Base-by-base conservation (phyloP, 1,140 invertebrate species). In the Cheumatopsyche charites region DNA sequence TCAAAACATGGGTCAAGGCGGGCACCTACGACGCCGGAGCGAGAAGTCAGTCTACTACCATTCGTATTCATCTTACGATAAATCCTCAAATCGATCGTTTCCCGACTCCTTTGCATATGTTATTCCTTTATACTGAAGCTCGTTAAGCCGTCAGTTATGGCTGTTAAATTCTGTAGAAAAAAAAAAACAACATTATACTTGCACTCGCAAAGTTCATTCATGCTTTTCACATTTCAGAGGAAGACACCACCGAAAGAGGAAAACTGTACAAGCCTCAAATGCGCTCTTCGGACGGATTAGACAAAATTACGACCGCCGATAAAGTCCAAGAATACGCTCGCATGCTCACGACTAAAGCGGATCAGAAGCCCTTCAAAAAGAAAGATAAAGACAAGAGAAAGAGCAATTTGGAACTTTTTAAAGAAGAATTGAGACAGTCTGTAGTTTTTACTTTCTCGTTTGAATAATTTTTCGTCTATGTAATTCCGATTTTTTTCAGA, bases 1-100 rank as follows among this genome's bases (percentile, higher is more conserved):
- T 89, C 21, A 98, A 98, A 86, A 90, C 97, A 67, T 99, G 97
- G 95, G 93, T 99, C 0, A 97, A 98, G 82, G 97, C 96, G 58
- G 95, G 95, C 55, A 95, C 94, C 1, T 98, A 98, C 78, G 95
- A 98, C 90, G 94, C 95, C 70, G 95, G 94, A 11, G 92, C 93
- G 76, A 88, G 94, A 87, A 92, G 94, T 94, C 86, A 87, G 86
- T 83, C 70, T 41, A 62, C 69, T 52, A 65, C 67, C 13, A 72
- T 17, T 42, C 15, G 15, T 52, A 19, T 15, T 19, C 2, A 52
- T 52, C 17, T 21, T n/a, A n/a, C n/a, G n/a, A n/a, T n/a, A n/a
- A n/a, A n/a, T n/a, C n/a, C n/a, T n/a, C n/a, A n/a, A n/a, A n/a
- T n/a, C n/a, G n/a, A n/a, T n/a, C n/a, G n/a, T n/a, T n/a, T n/a